phyloP scores from a whole-genome alignment of 2,797 vertebrate species.

The Brachyalestes nurse region DNA sequence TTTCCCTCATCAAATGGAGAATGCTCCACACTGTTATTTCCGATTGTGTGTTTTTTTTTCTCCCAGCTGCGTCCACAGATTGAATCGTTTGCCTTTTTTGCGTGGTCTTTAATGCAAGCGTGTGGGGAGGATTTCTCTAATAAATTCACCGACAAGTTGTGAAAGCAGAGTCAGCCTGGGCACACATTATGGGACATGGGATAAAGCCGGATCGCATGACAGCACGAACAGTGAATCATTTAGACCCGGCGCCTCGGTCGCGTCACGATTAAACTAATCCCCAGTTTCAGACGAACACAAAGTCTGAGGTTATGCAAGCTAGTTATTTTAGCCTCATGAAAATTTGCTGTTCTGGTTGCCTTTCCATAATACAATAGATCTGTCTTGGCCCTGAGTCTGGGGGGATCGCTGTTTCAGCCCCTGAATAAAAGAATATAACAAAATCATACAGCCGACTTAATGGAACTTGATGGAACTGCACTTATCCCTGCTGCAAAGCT shows the following conservation, averaged over 20 bases:
- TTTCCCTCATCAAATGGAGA: background rate
- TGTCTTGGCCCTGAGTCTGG: background rate
- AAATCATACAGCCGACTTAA: no score
- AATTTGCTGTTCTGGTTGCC: background rate
- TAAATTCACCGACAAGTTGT: background rate
- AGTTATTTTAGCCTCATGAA: background rate
- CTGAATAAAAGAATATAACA: no score
- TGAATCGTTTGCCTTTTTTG: background rate
- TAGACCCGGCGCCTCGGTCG: no score
- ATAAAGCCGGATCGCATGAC: background rate
- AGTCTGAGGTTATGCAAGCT: background rate
- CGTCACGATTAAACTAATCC: background rate
- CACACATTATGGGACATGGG: background rate
- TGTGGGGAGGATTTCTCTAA: background rate
- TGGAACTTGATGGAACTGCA: no score
- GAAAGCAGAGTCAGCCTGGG: background rate
- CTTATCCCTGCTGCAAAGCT: no score
- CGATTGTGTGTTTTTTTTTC: background rate
- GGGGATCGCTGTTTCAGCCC: no score
- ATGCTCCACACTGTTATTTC: background rate
- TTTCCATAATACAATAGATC: background rate
- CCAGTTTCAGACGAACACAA: background rate
- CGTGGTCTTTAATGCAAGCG: background rate
- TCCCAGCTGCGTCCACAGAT: conserved; percentile 17
- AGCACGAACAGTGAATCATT: background rate